phyloP scores from a whole-genome alignment of 2,113 vertebrate genomes.

The Piprites chloris region DNA sequence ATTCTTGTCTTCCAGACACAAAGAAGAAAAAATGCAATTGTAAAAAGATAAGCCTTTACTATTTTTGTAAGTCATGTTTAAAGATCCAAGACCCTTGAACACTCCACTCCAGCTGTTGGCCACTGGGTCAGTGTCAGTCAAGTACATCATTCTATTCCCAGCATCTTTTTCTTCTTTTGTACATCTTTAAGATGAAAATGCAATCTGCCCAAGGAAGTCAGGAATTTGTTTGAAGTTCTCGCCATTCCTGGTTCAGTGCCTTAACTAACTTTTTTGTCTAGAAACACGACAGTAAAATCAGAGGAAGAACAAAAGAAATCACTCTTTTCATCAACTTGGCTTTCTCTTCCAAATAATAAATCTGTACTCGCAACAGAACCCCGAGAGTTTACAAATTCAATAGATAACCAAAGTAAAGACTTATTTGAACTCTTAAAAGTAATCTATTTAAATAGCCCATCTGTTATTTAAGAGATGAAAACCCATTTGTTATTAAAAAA shows the following conservation, averaged over 20 bases:
- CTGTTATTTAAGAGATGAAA: background rate
- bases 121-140: background rate
- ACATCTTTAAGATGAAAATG: background rate
- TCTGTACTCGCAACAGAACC: background rate
- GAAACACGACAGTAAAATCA: background rate
- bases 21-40: background rate
- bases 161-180: background rate
- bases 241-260: background rate
- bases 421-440: background rate
- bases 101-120: background rate
- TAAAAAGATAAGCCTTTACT: background rate
- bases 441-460: background rate
- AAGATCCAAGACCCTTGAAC: background rate
- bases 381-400: background rate
- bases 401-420: background rate
- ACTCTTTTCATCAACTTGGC: background rate
- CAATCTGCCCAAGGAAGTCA: background rate
- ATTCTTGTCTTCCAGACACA: background rate
- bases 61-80: background rate
- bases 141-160: background rate
- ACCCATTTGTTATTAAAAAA: background rate
- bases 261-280: background rate
- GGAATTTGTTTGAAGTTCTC: background rate
- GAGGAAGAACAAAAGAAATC: background rate
- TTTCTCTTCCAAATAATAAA: background rate